A percentile compares a stretch with the other conserved stretches of the same genome.
These are phyloP conservation scores for Mylabris phalerata DNA, from an alignment of 1,140 invertebrate species.

Conservation along the genomic window DNA sequence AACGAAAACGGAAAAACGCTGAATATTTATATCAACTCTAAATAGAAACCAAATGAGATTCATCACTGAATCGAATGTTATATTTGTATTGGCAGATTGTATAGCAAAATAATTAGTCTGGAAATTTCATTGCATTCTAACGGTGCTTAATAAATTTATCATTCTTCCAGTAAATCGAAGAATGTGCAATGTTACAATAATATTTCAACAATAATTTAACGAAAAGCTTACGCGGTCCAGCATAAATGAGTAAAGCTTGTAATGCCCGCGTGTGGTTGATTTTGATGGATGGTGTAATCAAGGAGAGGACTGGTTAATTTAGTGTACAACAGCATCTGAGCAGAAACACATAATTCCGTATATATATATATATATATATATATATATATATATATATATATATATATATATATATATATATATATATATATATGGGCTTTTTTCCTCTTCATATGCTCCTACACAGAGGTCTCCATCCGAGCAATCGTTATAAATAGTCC, in stretches of 20 bases:
- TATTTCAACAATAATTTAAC: constrained; percentile 13
- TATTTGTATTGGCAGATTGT: too few species aligned
- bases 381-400: constrained; percentile 1
- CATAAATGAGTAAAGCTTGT: constrained; percentile 20
- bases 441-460: constrained; percentile 7
- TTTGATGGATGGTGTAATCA: constrained; percentile 30
- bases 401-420: not conserved
- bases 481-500: not conserved
- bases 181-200: constrained; percentile 1
- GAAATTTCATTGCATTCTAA: too few species aligned
- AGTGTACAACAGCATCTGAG: constrained; percentile 21
- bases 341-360: constrained; percentile 13
- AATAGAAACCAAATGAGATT: too few species aligned
- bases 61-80: too few species aligned
- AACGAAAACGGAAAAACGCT: too few species aligned
- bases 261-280: constrained; percentile 25
- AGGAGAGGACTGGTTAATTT: constrained; percentile 27
- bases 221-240: constrained; percentile 15
- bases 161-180: too few species aligned
- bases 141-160: too few species aligned
- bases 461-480: not conserved
- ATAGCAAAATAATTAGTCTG: too few species aligned
- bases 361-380: not conserved
- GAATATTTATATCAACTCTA: too few species aligned
- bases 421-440: not conserved